Base-by-base conservation (phyloP, 92 coral and sea anemone species). In the Siderastrea radians region DNA sequence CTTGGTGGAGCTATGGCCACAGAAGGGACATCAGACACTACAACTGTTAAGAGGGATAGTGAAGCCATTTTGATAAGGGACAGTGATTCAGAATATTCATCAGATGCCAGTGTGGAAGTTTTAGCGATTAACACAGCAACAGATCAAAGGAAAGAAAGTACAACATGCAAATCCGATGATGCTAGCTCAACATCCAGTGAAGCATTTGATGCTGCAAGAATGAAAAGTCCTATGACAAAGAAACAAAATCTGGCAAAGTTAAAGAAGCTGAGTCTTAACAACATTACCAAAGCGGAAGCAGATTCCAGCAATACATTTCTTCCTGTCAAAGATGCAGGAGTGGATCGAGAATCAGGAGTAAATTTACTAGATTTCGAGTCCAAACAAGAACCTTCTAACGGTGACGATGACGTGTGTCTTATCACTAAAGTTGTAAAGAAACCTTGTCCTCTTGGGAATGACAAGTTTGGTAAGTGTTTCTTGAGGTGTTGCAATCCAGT, bases 361-460 rank as follows among this genome's bases (percentile, higher is more conserved):
- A 48, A 26, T 11, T 71, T 48, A 13, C 54, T 74, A 17, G 19
- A 54, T 57, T 45, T 49, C 4, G 26, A 45, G 49, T 19, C 14
- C 51, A 51, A 74, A 46, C 49, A 62, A 45, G n/a, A 69, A 1
- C 19, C 6, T 17, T 3, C 2, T 68, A 75, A 60, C 55, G 59
- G 19, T 9, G 79, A 90, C 4, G 80, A 69, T 1, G 88, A 86
- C 12, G 26, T 57, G 8, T 90, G 93, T 61, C 26, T 46, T 11
- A 86, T 80, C 38, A 86, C 93, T 19, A 90, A 81, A 13, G 87
- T 85, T 2, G 70, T 79, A 50, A 84, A 17, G 60, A 60, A 52
- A 44, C 63, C 72, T 2, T 84, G 87, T 50, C 87, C 87, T 1
- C 8, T 15, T 19, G 87, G 87, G 14, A 84, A 84, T 7, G 80